Evolutionary conservation across 2,797 vertebrate genomes (phyloP), one percentile per base, ranked within the genome.

Genomic region (Anolis apletophallus): DNA sequence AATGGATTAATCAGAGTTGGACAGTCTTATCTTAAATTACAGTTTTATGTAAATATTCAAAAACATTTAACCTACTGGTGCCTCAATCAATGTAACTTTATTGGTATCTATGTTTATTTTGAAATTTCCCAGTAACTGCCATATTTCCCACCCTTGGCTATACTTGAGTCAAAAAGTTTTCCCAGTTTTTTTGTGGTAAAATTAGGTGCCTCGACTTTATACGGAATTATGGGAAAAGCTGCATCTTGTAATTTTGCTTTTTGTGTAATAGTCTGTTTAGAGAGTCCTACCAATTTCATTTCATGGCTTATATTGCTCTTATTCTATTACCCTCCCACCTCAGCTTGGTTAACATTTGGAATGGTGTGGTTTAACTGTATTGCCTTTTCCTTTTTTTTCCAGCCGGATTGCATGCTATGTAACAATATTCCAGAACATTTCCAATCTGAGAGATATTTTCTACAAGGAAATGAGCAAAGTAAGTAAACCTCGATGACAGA

Each of bases 351-450:
- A 40, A 64, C n/a, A 21, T 64, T 77, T 69, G 46, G n/a, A 14
- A 32, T 52, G 7, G 52, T 8, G 61, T 61, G 34, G 1, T 81
- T 67, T 76, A 26, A 23, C 64, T 34, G 13, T 69, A 0, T 85
- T 8, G 78, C 46, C 88, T 52, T 87, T 57, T 36, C 89, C 88
- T 87, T 89, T 72, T n/a, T 69, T 59, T 85, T 8, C 0, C 72
- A 98, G 98, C 93, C 98, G 98, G 23, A 96, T 99, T 34, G 97
- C 98, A 92, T 99, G 98, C 94, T 99, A 98, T 1, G 93, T 98
- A 84, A 94, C 97, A 7, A 97, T 99, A 89, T 99, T 99, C 96
- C 98, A 98, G 87, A 97, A 98, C 86, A 93, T 99, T 91, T 97
- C 98, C 87, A 98, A 96, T 92, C 91, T 99, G 92, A 96, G 97